Percentiles rank a stretch among this genome's conserved stretches.
Conservation (phyloP, 2,888 invertebrate genomes). For the Leptinotarsa peninsularis region DNA sequence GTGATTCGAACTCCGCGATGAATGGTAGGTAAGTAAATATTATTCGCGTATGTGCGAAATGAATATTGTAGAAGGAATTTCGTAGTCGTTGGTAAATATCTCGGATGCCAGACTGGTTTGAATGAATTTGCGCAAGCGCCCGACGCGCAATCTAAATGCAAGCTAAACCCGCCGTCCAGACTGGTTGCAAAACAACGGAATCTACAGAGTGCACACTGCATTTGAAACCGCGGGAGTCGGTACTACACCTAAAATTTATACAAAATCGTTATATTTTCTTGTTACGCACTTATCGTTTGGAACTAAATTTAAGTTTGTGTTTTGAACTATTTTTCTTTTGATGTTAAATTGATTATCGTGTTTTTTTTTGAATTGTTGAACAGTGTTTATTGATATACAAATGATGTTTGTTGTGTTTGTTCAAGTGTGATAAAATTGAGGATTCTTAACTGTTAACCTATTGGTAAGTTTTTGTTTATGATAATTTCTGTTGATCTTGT, state of each 20-base stretch:
- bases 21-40: constrained; percentile 1
- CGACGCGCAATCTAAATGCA: constrained; percentile 62
- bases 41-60: constrained; percentile 1
- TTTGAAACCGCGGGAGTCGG: constrained; percentile 59
- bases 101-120: constrained; percentile 60
- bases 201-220: constrained; percentile 66
- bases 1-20: constrained; percentile 8
- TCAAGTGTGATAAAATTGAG: constrained; percentile 60
- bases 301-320: constrained; percentile 50
- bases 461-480: constrained; percentile 57
- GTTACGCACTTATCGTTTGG: constrained; percentile 36
- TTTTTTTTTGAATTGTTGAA: constrained; percentile 38
- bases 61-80: constrained; percentile 37
- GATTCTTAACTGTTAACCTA: constrained; percentile 51
- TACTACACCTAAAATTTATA: constrained; percentile 51
- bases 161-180: constrained; percentile 59
- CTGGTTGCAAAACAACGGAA: constrained; percentile 66
- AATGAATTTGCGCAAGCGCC: constrained; percentile 56
- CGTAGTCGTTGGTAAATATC: constrained; percentile 52
- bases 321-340: constrained; percentile 46
- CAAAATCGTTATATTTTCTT: constrained; percentile 54
- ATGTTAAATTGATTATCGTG: constrained; percentile 37
- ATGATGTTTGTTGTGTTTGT: constrained; percentile 66
- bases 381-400: constrained; percentile 50
- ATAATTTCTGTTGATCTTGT: neutral